These are phyloP conservation scores for Onychomys leucogaster DNA, from an alignment of 2,797 vertebrate genomes.

Conservation along the genomic window DNA sequence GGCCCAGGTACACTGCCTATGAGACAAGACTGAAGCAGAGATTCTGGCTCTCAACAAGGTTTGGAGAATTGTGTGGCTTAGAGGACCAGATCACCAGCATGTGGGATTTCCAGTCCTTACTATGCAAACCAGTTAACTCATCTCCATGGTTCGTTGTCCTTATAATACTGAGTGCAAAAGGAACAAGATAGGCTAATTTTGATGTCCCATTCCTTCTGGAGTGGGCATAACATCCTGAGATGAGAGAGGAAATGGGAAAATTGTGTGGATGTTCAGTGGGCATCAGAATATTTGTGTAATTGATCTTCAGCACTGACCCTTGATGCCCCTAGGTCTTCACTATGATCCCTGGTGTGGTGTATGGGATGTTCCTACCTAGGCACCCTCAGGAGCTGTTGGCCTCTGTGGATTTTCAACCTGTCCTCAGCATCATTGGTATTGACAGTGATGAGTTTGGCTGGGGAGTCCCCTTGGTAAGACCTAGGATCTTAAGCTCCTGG, in stretches of 20 bases:
- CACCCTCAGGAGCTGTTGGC: slow-evolving; percentile 80
- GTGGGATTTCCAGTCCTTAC: neutral
- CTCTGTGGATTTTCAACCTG: slow-evolving; percentile 78
- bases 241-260: neutral
- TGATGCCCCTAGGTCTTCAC: neutral
- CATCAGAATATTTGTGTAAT: neutral
- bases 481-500: neutral
- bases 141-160: neutral
- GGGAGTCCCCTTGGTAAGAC: slow-evolving; percentile 81
- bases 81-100: too few relatives aligned
- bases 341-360: neutral
- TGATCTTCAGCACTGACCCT: neutral
- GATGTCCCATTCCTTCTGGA: neutral
- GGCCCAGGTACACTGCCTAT: slow-evolving; percentile 79
- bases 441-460: slow-evolving; percentile 85
- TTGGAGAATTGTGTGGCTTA: neutral
- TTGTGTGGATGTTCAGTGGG: neutral
- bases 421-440: slow-evolving; percentile 83
- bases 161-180: neutral
- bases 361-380: slow-evolving; percentile 84
- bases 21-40: slow-evolving; percentile 81
- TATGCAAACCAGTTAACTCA: too few relatives aligned
- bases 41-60: slow-evolving; percentile 65
- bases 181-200: neutral
- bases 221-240: neutral